phyloP scores from a whole-genome alignment of 1,140 invertebrate genomes.

The Trichonephila clavata region DNA sequence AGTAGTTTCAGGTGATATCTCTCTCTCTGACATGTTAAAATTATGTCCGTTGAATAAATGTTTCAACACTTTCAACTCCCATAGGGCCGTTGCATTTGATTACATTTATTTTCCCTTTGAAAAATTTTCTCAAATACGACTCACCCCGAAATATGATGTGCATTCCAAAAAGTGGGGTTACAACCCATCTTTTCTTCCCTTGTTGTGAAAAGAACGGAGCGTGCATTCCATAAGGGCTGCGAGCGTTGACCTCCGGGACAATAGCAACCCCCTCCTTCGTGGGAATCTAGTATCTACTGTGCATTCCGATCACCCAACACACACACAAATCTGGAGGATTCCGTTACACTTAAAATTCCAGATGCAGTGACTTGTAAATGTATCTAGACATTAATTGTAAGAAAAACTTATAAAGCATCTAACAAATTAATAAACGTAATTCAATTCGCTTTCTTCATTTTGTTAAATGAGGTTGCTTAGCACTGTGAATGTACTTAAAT shows the following conservation, averaged over 20 bases:
- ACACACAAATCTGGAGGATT: background rate
- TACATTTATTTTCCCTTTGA: background rate
- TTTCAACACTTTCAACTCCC: background rate
- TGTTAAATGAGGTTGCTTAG: too few species aligned
- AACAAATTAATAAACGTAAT: too few species aligned
- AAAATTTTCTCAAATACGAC: background rate
- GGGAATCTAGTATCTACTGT: constrained; percentile 29
- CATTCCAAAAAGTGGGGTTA: background rate
- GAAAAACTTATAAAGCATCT: too few species aligned
- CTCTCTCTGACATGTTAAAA: too few species aligned
- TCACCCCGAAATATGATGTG: background rate
- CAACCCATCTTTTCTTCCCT: background rate
- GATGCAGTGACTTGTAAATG: too few species aligned
- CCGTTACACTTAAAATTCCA: background rate
- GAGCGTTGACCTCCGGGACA: constrained; percentile 44
- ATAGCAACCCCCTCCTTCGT: constrained; percentile 4
- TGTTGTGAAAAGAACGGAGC: background rate
- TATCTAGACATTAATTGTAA: too few species aligned
- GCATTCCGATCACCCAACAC: constrained; percentile 33
- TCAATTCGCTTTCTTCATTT: too few species aligned
- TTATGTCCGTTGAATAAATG: background rate
- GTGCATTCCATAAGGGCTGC: background rate
- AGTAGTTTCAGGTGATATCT: too few species aligned
- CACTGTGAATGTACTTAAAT: too few species aligned
- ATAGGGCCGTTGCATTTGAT: background rate